Evolutionary conservation across 2,113 vertebrate genomes (phyloP), one percentile per base, ranked within the genome.

Genomic region (Carlito syrichta): DNA sequence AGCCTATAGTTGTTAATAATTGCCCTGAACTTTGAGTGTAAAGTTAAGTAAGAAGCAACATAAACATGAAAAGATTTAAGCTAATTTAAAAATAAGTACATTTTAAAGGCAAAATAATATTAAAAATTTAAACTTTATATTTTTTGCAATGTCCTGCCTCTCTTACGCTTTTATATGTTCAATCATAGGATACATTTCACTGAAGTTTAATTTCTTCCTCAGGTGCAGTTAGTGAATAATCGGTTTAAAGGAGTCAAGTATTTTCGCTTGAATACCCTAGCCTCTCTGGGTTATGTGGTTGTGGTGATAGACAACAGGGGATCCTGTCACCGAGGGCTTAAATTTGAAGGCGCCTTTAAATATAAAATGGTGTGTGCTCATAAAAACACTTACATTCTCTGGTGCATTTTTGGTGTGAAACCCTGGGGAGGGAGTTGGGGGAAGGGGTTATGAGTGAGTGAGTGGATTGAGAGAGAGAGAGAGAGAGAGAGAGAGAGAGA

Each of bases 151-250:
- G 11, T 27, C 25, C 30, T 82, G 25, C 50, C 6, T 25, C 10
- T 83, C 48, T 93, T 17, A 0, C 77, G 35, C 16, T 71, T 95
- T 86, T 89, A 14, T 52, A 20, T 97, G 45, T 73, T 74, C 17
- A n/a, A n/a, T 62, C 45, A 13, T 20, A 6, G 87, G 69, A 45
- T 79, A 58, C 68, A 86, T 89, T 60, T 93, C 43, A 92, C 89
- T 89, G 30, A 96, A 81, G 27, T 45, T 96, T 27, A 83, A 78
- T 94, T 96, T 97, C 62, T 97, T 6, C 89, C 96, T 54, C 92
- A 99, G 99, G 99, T 99, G n/a, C 99, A 99, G 96, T 94, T 99
- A 48, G 99, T 99, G 96, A 99, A 99, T 98, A 99, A 99, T 54
- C 97, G 98, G 0, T 99, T 99, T 66, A 99, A 99, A 97, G 99